These are phyloP conservation scores for Heliconius eleuchia DNA, from an alignment of 1,140 invertebrate species.

Conservation along the genomic window DNA sequence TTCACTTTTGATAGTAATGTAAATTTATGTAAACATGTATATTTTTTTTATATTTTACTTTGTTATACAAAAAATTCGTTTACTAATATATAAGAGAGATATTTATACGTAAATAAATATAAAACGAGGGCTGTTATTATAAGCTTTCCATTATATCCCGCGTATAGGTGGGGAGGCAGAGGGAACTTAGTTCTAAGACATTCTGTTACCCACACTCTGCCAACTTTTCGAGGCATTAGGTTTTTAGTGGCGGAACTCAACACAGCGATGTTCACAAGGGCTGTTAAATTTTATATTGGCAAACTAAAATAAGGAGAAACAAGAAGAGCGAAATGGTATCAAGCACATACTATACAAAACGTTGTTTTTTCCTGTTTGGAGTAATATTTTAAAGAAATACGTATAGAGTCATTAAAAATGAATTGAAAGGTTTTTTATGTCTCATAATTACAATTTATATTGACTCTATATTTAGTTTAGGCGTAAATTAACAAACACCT, in stretches of 20 bases:
- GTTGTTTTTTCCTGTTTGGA: neutral
- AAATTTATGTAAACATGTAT: neutral
- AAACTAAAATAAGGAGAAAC: neutral
- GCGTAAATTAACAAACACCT: neutral
- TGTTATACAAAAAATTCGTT: neutral
- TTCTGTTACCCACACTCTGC: too few species aligned
- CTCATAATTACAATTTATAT: neutral
- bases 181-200: too few species aligned
- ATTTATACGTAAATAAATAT: neutral
- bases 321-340: too few species aligned
- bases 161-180: too few species aligned
- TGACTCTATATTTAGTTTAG: neutral
- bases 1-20: conserved; percentile 9
- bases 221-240: too few species aligned
- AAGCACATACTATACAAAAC: neutral
- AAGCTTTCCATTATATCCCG: too few species aligned
- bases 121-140: too few species aligned
- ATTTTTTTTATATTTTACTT: neutral
- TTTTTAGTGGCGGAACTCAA: too few species aligned
- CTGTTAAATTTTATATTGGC: neutral
- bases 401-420: neutral
- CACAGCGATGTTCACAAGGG: too few species aligned
- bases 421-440: neutral
- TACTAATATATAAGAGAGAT: neutral
- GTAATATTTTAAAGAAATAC: neutral